A percentile compares a stretch with the other conserved stretches of the same genome.
Conservation (phyloP, 2,888 invertebrate species). For the Caenorhabditis doughertyi region DNA sequence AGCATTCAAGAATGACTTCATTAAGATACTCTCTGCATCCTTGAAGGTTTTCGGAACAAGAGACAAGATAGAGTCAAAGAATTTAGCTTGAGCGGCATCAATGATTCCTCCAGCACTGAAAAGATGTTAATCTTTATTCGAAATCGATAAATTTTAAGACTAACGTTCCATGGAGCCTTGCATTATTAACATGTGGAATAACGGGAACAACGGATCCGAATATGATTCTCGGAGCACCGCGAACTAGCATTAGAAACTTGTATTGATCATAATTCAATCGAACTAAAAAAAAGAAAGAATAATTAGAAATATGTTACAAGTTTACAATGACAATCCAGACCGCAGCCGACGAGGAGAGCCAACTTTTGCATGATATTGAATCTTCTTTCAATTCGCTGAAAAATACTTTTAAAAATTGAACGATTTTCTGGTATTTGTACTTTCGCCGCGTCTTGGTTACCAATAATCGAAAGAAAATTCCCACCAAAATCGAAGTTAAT, state of each 20-base stretch:
- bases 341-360: constrained; percentile 27
- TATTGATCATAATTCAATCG: constrained; percentile 2
- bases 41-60: constrained; percentile 7
- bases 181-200: constrained; percentile 11
- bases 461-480: background rate
- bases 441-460: background rate
- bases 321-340: constrained; percentile 37
- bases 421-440: background rate
- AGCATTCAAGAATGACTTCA: background rate
- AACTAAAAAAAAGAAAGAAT: constrained; percentile 5
- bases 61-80: constrained; percentile 14
- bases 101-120: constrained; percentile 10
- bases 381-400: constrained; percentile 18
- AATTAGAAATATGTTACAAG: background rate
- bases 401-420: background rate
- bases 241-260: constrained; percentile 18
- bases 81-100: background rate
- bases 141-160: background rate
- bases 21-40: background rate
- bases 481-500: constrained; percentile 20
- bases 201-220: constrained; percentile 9
- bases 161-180: background rate
- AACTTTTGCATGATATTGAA: constrained; percentile 31
- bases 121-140: background rate
- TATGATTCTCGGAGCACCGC: constrained; percentile 6